phyloP scores from a whole-genome alignment of 1,140 invertebrate species.

The Pogonognathellus flavescens region DNA sequence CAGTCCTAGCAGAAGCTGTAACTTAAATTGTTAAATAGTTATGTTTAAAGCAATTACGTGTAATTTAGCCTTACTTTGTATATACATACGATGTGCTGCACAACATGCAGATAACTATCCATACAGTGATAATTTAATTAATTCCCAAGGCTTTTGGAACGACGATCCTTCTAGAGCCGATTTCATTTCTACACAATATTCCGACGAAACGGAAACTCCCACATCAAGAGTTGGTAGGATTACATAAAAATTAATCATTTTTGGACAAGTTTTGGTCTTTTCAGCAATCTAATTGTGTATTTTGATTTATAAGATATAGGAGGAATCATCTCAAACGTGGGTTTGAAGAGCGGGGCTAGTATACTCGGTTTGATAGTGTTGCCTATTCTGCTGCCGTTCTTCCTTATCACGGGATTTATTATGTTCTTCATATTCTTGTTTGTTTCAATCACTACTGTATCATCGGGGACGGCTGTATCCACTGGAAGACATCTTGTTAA shows the following conservation, averaged over 20 bases:
- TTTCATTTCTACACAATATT: background rate
- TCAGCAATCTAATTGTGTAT: background rate
- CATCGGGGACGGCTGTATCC: conserved; percentile 21
- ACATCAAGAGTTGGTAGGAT: conserved; percentile 1
- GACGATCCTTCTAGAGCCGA: background rate
- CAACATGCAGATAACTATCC: background rate
- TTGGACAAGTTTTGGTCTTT: background rate
- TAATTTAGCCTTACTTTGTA: background rate
- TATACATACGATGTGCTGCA: background rate
- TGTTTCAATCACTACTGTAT: background rate
- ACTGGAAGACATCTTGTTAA: background rate
- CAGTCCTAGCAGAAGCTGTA: too few species aligned
- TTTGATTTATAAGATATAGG: conserved; percentile 13
- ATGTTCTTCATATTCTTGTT: conserved; percentile 41
- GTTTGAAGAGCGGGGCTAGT: conserved; percentile 50
- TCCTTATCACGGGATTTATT: conserved; percentile 26
- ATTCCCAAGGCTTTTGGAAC: conserved; percentile 30
- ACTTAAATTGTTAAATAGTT: background rate
- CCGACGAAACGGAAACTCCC: background rate
- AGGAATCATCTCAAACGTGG: conserved; percentile 32
- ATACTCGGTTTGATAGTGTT: conserved; percentile 50
- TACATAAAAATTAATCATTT: background rate
- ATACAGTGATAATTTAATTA: conserved; percentile 50
- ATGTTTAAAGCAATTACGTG: background rate
- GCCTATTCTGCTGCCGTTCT: conserved; percentile 47